Base-by-base conservation (phyloP, 2,888 invertebrate species). In the Thalpophila matura region DNA sequence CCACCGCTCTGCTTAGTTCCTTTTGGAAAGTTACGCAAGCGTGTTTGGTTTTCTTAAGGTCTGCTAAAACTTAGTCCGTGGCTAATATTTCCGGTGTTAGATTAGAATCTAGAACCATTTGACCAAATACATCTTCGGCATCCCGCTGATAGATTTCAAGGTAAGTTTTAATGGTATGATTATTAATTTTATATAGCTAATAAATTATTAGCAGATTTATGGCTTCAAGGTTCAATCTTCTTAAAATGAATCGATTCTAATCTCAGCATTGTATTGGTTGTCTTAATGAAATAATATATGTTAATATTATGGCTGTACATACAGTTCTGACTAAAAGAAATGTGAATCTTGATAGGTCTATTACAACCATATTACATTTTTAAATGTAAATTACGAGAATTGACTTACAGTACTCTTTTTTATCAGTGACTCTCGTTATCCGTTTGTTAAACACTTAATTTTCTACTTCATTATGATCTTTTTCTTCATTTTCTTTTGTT, bases 11-110 rank as follows among this genome's bases (percentile, higher is more conserved):
- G 54, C 43, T 49, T 42, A 50, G 64, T 78, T 72, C 66, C 64
- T 73, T 67, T 80, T 66, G 58, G 58, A 68, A 78, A 72, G 61
- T 74, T 78, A 63, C 68, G 63, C 63, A 74, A 57, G 20, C 55
- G 47, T 65, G 73, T 70, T 55, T 47, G 38, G 51, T 62, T 71
- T 71, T 42, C 37, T 22, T 18, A 40, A 10, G 38, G n/a, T 73
- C 24, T 46, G 29, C 20, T 6, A 31, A 54, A 7, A 53, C 24
- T 53, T 33, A 16, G 26, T 37, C 40, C 40, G 40, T 24, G 16
- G 37, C 10, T 3, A 18, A 20, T 16, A 12, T 40, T 53, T 9
- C 4, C 12, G 18, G 10, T n/a, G n/a, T 20, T 9, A 16, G 26
- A 27, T 29, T 9, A 20, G 31, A 58, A 51, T 74, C 47, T 53